Evolutionary conservation across 2,797 vertebrate genomes (phyloP).

Genomic region (Pipistrellus pipistrellus): DNA sequence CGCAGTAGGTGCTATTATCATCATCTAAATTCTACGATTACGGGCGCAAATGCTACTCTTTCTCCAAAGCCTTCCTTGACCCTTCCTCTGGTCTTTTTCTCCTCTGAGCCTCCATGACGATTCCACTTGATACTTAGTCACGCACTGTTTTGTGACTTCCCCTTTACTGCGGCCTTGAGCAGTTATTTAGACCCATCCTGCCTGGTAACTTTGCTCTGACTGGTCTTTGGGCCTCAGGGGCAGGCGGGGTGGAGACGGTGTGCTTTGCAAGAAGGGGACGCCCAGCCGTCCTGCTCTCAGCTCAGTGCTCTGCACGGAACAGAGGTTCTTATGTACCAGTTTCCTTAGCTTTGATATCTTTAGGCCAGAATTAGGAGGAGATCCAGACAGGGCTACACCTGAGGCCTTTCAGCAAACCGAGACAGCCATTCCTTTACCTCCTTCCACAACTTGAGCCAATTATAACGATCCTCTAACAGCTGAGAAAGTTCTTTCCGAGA

Average conservation of each 20-base stretch:
- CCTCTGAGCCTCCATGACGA: background rate
- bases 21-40: background rate
- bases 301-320: background rate
- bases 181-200: background rate
- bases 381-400: background rate
- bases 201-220: background rate
- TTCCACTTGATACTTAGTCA: background rate
- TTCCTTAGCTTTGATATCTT: constrained; percentile 7
- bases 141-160: background rate
- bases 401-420: background rate
- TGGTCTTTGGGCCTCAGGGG: background rate
- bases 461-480: constrained; percentile 18
- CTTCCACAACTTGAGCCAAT: background rate
- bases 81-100: background rate
- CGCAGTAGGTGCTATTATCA: background rate
- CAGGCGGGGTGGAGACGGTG: background rate
- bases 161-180: background rate
- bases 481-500: background rate
- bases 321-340: background rate
- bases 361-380: background rate
- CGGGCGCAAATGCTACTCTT: no score
- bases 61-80: background rate
- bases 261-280: background rate
- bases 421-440: background rate
- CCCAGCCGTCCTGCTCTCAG: background rate